Conservation (phyloP, 2,888 invertebrate genomes). For the Scaptomyza flava region DNA sequence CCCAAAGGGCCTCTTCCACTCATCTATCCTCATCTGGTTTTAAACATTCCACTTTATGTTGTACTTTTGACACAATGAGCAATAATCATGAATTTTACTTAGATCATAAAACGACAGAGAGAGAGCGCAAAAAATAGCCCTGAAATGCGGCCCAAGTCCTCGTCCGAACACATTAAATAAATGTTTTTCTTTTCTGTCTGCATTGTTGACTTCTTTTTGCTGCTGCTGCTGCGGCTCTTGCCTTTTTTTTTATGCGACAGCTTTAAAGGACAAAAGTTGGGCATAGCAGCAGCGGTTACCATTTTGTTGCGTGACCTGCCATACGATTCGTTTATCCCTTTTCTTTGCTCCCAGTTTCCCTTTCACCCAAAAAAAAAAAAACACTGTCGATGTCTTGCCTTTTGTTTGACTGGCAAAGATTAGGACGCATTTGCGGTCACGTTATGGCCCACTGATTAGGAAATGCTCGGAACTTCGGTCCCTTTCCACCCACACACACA, state of each 20-base stretch:
- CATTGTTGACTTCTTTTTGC: slow-evolving; percentile 54
- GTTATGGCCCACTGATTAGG: slow-evolving; percentile 80
- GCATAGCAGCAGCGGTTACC: slow-evolving; percentile 49
- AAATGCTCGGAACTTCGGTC: slow-evolving; percentile 59
- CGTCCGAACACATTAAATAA: slow-evolving; percentile 79
- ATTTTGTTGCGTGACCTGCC: slow-evolving; percentile 73
- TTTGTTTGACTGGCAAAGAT: slow-evolving; percentile 67
- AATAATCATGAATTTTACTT: slow-evolving; percentile 80
- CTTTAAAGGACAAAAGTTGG: slow-evolving; percentile 72
- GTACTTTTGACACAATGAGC: slow-evolving; percentile 80
- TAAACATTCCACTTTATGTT: slow-evolving; percentile 80
- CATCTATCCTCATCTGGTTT: slow-evolving; percentile 74
- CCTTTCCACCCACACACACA: slow-evolving; percentile 26
- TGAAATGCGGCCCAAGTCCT: slow-evolving; percentile 47
- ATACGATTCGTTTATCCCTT: slow-evolving; percentile 25
- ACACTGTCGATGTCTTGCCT: slow-evolving; percentile 21
- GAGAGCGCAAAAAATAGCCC: slow-evolving; percentile 13
- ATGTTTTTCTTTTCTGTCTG: slow-evolving; percentile 74
- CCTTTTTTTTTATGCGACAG: slow-evolving; percentile 59
- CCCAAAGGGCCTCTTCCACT: slow-evolving; percentile 48
- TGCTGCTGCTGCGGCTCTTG: slow-evolving; percentile 14
- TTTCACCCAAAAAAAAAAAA: background rate
- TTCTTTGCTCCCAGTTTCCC: background rate
- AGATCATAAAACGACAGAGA: slow-evolving; percentile 70
- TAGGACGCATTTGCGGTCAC: slow-evolving; percentile 77